Evolutionary conservation across 1,140 invertebrate species (phyloP).

Genomic region (Ostrea denselamellosa): DNA sequence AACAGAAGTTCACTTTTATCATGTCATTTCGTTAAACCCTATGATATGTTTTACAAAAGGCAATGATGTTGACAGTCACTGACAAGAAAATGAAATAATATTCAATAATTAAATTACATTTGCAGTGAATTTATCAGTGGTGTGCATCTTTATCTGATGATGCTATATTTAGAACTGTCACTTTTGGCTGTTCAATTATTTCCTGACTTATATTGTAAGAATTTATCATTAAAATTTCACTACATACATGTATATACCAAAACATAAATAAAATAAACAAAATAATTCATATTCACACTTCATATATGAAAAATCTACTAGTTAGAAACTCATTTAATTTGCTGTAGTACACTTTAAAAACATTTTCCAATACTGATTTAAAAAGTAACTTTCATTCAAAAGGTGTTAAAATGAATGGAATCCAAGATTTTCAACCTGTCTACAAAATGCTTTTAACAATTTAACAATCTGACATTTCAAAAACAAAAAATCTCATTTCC

Average conservation of each 20-base stretch:
- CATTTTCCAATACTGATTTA: background rate
- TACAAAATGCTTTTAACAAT: background rate
- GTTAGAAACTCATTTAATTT: no score
- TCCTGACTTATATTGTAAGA: background rate
- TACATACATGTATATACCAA: background rate
- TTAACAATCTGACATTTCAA: background rate
- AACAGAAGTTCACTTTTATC: background rate
- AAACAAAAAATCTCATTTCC: background rate
- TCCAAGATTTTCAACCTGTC: background rate
- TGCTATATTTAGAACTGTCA: background rate
- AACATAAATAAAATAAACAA: background rate
- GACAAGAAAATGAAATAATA: background rate
- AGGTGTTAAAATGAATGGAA: background rate
- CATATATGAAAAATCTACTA: background rate
- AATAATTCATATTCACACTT: background rate
- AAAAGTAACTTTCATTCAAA: background rate
- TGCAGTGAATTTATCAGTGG: background rate
- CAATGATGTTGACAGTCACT: background rate
- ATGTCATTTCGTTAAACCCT: background rate
- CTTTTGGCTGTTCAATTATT: background rate
- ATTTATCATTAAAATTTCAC: background rate
- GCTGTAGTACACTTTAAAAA: no score
- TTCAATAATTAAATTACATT: background rate
- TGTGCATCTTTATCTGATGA: background rate
- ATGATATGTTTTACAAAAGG: background rate